These are phyloP conservation scores for Druon quercuslanigerum DNA, from an alignment of 1,140 invertebrate species.

Conservation along the genomic window DNA sequence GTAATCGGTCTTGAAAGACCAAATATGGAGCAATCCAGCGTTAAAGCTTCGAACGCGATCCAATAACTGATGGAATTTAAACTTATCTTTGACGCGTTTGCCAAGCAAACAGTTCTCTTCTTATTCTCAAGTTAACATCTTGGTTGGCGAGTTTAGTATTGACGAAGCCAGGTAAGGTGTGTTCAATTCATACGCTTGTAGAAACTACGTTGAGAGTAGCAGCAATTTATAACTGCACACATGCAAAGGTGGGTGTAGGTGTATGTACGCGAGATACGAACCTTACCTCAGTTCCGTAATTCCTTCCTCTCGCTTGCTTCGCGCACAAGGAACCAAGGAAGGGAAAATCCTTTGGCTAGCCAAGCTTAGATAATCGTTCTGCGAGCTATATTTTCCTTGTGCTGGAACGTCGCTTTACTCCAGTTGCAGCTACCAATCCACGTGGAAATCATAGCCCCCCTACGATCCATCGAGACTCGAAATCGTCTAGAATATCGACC, in stretches of 20 bases:
- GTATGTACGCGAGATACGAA: conserved; percentile 41
- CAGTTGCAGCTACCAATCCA: conserved; percentile 68
- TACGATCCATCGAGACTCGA: conserved; percentile 67
- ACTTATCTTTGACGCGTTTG: conserved; percentile 50
- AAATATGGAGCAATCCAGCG: neutral
- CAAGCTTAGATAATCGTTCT: conserved; percentile 71
- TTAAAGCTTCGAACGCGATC: conserved; percentile 36
- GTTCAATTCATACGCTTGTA: neutral
- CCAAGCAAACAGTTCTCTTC: conserved; percentile 1
- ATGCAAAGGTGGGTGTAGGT: conserved; percentile 31
- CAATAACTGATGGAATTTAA: conserved; percentile 57
- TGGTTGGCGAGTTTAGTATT: neutral
- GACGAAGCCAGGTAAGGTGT: neutral
- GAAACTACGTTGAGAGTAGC: neutral
- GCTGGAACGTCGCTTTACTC: conserved; percentile 62
- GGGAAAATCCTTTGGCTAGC: conserved; percentile 71
- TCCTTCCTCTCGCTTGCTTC: conserved; percentile 45
- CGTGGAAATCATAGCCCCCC: conserved; percentile 71
- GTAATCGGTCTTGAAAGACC: neutral
- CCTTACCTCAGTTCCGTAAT: conserved; percentile 15
- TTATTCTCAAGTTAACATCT: neutral
- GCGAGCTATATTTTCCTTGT: conserved; percentile 56
- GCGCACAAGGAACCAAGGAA: conserved; percentile 53
- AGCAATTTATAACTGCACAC: conserved; percentile 48
- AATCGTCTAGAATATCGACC: conserved; percentile 68